These are phyloP conservation scores for Stenotaenia linearis DNA, from an alignment of 2,888 invertebrate species.

Conservation along the genomic window DNA sequence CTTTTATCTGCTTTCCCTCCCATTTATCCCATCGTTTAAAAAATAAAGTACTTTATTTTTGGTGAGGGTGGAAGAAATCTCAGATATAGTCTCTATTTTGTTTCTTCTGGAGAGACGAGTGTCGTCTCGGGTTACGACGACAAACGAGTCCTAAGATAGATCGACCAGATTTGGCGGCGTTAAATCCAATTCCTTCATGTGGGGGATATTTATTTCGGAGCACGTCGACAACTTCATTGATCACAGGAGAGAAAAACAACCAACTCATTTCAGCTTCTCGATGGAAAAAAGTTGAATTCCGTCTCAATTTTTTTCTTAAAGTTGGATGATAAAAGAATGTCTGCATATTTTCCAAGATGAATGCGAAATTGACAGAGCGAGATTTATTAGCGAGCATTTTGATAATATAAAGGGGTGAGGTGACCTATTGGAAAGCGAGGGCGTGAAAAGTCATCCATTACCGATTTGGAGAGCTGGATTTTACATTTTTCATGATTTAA, in stretches of 20 bases:
- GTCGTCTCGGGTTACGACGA: constrained; percentile 15
- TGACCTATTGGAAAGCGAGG: not conserved
- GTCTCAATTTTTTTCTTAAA: not conserved
- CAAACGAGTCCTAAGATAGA: constrained; percentile 26
- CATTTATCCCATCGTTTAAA: not conserved
- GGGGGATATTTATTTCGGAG: constrained; percentile 21
- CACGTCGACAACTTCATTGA: constrained; percentile 26
- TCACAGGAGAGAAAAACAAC: constrained; percentile 5
- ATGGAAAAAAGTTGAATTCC: not conserved
- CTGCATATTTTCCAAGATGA: not conserved
- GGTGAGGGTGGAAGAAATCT: not conserved
- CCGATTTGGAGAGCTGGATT: no score
- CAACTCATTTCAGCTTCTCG: constrained; percentile 12
- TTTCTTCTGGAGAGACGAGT: not conserved
- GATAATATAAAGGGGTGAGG: not conserved
- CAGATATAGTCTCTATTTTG: not conserved
- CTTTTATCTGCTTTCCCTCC: not conserved
- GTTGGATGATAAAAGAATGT: not conserved
- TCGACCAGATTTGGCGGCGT: constrained; percentile 23
- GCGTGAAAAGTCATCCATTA: no score
- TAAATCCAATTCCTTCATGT: constrained; percentile 26
- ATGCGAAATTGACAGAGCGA: not conserved
- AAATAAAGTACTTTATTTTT: constrained; percentile 1
- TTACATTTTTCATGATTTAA: no score
- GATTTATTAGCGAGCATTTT: not conserved